These are phyloP conservation scores for Poecilia wingei DNA, from an alignment of 2,797 vertebrate species.

Conservation along the genomic window DNA sequence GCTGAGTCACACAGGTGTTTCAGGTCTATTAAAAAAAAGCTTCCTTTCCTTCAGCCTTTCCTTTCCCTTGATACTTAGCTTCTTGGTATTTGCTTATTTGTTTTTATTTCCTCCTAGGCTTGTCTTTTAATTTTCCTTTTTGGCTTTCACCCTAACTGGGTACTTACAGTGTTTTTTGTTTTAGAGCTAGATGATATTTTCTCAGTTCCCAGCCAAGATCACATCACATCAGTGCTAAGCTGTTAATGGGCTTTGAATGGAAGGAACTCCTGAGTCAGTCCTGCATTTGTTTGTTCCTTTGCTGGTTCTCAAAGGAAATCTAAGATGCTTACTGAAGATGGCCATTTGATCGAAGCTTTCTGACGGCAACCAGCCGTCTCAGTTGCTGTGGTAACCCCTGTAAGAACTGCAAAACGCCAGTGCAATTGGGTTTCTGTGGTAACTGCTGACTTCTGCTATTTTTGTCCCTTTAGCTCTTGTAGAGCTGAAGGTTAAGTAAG, in stretches of 20 bases:
- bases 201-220: conserved; percentile 20
- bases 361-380: conserved; percentile 77
- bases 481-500: conserved; percentile 38
- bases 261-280: conserved; percentile 26
- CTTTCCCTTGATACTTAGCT: neutral
- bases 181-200: conserved; percentile 22
- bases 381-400: conserved; percentile 83
- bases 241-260: conserved; percentile 31
- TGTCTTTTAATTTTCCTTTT: neutral
- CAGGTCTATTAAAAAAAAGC: neutral
- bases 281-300: conserved; percentile 23
- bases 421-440: conserved; percentile 75
- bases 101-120: neutral
- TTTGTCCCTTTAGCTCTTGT: conserved; percentile 60
- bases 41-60: neutral
- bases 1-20: neutral
- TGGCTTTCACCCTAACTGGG: neutral
- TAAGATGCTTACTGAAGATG: conserved; percentile 68
- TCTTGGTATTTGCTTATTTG: neutral
- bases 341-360: conserved; percentile 65
- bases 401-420: conserved; percentile 54
- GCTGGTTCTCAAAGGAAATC: conserved; percentile 29
- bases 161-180: neutral
- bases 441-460: conserved; percentile 79
- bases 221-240: conserved; percentile 20